phyloP scores from a whole-genome alignment of 2,113 vertebrate species.

The Muscicapa adusta region DNA sequence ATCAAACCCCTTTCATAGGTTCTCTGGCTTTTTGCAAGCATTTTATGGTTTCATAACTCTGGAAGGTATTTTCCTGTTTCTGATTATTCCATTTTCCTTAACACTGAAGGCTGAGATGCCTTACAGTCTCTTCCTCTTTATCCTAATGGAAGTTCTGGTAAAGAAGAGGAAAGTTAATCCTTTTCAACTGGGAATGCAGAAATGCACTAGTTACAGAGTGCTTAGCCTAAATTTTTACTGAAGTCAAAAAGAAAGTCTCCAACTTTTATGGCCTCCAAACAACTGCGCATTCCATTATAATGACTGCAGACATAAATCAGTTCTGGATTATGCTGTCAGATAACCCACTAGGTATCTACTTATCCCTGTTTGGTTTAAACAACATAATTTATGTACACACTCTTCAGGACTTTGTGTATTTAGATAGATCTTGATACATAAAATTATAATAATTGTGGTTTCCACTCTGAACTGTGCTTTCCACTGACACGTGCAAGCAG shows the following conservation, averaged over 20 bases:
- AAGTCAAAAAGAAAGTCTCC: neutral
- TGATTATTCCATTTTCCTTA: neutral
- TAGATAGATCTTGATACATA: neutral
- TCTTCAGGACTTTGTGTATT: neutral
- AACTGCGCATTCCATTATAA: constrained; percentile 36
- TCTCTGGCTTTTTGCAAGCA: neutral
- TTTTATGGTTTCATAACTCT: neutral
- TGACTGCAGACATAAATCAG: constrained; percentile 22
- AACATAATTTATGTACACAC: constrained; percentile 5
- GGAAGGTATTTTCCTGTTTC: neutral
- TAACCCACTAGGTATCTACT: neutral
- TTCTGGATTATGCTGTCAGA: constrained; percentile 17
- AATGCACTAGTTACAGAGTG: neutral
- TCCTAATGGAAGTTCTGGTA: neutral
- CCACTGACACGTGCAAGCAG: fast-evolving
- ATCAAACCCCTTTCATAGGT: neutral
- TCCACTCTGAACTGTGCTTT: neutral
- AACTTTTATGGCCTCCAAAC: neutral
- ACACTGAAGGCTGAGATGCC: neutral
- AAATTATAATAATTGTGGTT: neutral
- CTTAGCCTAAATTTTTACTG: neutral
- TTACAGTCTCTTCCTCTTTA: neutral
- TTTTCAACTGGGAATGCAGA: neutral
- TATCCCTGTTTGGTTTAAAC: neutral
- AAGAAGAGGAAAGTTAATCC: neutral